Evolutionary conservation across 2,113 vertebrate species (phyloP).

Genomic region (Paedocypris sp.): DNA sequence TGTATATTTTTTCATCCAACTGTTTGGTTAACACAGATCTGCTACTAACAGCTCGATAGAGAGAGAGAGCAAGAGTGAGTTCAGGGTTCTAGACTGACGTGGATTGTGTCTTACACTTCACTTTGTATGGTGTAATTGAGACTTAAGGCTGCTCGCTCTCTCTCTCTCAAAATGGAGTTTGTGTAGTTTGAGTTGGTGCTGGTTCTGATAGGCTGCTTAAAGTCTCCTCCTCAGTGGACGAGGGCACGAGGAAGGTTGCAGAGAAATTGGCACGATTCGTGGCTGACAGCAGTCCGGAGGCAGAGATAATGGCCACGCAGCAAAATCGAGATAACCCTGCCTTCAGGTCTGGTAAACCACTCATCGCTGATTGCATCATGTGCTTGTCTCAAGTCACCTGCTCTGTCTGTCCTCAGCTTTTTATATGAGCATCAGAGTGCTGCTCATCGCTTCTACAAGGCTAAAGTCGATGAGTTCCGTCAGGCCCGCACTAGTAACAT

Average conservation of each 20-base stretch:
- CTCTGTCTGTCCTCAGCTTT: conserved; percentile 62
- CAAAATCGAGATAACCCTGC: conserved; percentile 79
- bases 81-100: no score
- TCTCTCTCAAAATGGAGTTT: conserved; percentile 70
- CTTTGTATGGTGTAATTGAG: no score
- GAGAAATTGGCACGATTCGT: conserved; percentile 84
- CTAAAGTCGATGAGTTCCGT: conserved; percentile 76
- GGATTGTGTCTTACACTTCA: no score
- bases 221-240: conserved; percentile 96
- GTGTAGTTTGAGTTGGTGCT: conserved; percentile 81
- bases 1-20: no score
- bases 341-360: no score
- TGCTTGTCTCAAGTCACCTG: no score
- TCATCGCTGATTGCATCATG: no score
- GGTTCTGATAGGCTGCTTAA: conserved; percentile 98
- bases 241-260: conserved; percentile 77
- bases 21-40: no score
- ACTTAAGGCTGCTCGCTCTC: conserved; percentile 48
- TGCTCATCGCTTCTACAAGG: conserved; percentile 73
- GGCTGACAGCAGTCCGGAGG: conserved; percentile 83
- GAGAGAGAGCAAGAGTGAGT: no score
- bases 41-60: no score
- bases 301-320: conserved; percentile 82
- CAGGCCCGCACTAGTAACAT: conserved; percentile 43
- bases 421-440: conserved; percentile 78